Percentiles rank a stretch among this genome's conserved stretches.
phyloP scores from a whole-genome alignment of 2,113 vertebrate genomes.

The Corythornis vintsioides region DNA sequence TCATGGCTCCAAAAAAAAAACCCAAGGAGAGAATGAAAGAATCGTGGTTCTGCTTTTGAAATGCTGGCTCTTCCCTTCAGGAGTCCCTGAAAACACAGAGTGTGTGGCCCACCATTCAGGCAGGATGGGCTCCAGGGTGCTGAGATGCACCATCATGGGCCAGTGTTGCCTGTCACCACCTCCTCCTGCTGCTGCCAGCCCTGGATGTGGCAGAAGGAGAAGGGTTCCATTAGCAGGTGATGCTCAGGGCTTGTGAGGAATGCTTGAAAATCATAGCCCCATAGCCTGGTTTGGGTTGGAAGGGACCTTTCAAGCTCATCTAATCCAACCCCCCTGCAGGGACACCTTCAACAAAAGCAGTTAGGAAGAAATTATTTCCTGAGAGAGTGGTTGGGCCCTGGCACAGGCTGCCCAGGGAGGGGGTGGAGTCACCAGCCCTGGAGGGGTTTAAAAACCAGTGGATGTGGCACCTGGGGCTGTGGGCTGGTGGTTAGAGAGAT shows the following conservation, averaged over 20 bases:
- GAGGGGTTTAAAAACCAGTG: too few species aligned
- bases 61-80: background rate
- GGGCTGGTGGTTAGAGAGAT: too few species aligned
- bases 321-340: background rate
- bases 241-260: background rate
- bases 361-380: too few species aligned
- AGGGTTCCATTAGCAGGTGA: background rate
- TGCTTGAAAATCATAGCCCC: background rate
- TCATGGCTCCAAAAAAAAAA: background rate
- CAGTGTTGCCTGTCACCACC: accelerated
- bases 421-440: too few species aligned
- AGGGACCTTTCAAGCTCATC: background rate
- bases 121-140: accelerated
- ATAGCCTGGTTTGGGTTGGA: background rate
- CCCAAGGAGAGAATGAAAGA: background rate
- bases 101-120: accelerated
- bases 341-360: background rate
- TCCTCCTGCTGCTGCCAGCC: accelerated
- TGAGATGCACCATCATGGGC: accelerated
- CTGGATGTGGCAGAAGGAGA: background rate
- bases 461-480: too few species aligned
- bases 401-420: too few species aligned
- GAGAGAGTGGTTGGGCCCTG: too few species aligned
- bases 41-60: background rate
- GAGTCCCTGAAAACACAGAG: background rate